Base-by-base conservation (phyloP, 2,113 vertebrate species). In the Uria lomvia region DNA sequence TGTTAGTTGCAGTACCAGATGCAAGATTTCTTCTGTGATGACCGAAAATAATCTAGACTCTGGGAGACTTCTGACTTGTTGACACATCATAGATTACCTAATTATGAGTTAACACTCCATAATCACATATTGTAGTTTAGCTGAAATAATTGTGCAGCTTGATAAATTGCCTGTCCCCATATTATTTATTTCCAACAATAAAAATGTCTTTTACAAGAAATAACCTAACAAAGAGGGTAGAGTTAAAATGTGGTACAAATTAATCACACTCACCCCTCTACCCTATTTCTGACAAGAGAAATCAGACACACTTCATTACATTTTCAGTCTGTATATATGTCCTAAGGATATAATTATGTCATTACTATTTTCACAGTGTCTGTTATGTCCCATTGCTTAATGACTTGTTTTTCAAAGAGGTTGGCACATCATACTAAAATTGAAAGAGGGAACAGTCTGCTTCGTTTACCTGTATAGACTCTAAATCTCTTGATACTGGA, bases 181-280 rank as follows among this genome's bases (percentile, higher is more conserved):
- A 56, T 80, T 94, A 86, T 92, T 88, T 75, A 85, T 79, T 96
- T 96, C 19, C 43, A 94, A 30, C 38, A 71, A 79, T 50, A 86
- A 79, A 23, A 26, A 60, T 38, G 32, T 78, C 38, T 95, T 84
- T 58, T 86, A n/a, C 71, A 88, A 94, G 36, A 93, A 89, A 79
- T 56, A 56, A 90, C 50, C 34, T 38, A 63, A 56, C 40, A 22
- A 40, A 42, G 26, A 73, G 6, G 6, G 8, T 70, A 56, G 53
- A 67, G 62, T 77, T 65, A 70, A 68, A 65, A 76, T 38, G 60
- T 58, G 45, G 63, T 83, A 73, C 56, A 34, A 80, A 87, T 82
- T 90, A 96, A 92, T 93, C 56, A 89, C 40, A 47, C 15, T 79
- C 11, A 34, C 5, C 13, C 30, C 30, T 90, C 24, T 34, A 24